These are phyloP conservation scores for Machimus atricapillus DNA, from an alignment of 2,888 invertebrate genomes.

Conservation along the genomic window DNA sequence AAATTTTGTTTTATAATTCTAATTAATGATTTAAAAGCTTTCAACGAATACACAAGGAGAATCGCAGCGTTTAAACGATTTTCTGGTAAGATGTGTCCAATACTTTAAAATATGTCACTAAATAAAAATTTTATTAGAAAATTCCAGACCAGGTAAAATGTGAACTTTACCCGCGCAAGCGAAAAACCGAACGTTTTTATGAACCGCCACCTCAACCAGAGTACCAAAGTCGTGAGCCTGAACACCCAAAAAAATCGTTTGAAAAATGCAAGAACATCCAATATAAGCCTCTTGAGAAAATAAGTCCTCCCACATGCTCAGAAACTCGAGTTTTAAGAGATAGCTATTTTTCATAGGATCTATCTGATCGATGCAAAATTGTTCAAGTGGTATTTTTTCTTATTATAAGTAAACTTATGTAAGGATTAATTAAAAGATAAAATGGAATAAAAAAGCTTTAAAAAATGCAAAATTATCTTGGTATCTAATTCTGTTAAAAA, in stretches of 20 bases:
- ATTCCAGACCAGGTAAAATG: conserved; percentile 24
- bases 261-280: conserved; percentile 4
- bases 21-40: neutral
- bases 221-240: conserved; percentile 51
- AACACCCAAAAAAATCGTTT: conserved; percentile 49
- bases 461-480: too few relatives aligned
- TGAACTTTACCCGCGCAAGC: conserved; percentile 53
- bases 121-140: neutral
- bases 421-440: neutral
- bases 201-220: conserved; percentile 50
- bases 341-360: conserved; percentile 57
- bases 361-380: neutral
- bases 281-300: neutral
- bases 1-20: neutral
- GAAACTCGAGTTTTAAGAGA: conserved; percentile 56
- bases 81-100: neutral
- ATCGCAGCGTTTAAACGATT: neutral
- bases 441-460: too few relatives aligned
- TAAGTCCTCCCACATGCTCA: conserved; percentile 53
- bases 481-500: too few relatives aligned
- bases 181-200: conserved; percentile 52
- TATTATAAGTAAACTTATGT: neutral
- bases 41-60: neutral
- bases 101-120: neutral
- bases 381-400: neutral